Conservation (phyloP, 2,797 vertebrate genomes). For the Fringilla coelebs region DNA sequence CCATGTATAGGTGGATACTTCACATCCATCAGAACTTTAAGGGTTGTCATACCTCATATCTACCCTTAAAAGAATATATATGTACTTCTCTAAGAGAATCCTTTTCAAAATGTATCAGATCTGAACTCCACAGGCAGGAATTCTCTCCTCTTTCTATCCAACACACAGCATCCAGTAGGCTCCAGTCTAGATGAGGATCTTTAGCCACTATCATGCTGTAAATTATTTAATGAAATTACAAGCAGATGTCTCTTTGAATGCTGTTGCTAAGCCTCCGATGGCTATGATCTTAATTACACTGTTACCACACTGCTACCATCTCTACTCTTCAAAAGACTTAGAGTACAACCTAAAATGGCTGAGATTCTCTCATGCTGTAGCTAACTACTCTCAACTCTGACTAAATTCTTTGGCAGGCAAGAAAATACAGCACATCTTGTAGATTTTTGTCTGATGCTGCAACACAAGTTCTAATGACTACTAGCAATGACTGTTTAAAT, state of each 20-base stretch:
- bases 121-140: neutral
- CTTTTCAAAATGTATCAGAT: neutral
- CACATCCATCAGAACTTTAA: neutral
- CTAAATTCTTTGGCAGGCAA: neutral
- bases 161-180: neutral
- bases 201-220: neutral
- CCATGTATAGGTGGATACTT: neutral
- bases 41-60: neutral
- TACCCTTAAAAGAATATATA: neutral
- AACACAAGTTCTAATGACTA: neutral
- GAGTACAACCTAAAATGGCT: neutral
- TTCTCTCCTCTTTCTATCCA: neutral
- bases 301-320: neutral
- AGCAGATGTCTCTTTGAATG: neutral
- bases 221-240: neutral
- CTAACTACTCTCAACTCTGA: neutral
- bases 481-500: neutral
- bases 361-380: neutral
- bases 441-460: neutral
- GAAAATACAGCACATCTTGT: neutral
- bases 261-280: neutral
- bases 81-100: neutral
- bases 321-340: neutral
- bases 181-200: neutral
- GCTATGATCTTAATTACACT: neutral